Base-by-base conservation (phyloP, 2,113 vertebrate species). In the Lathamus discolor region DNA sequence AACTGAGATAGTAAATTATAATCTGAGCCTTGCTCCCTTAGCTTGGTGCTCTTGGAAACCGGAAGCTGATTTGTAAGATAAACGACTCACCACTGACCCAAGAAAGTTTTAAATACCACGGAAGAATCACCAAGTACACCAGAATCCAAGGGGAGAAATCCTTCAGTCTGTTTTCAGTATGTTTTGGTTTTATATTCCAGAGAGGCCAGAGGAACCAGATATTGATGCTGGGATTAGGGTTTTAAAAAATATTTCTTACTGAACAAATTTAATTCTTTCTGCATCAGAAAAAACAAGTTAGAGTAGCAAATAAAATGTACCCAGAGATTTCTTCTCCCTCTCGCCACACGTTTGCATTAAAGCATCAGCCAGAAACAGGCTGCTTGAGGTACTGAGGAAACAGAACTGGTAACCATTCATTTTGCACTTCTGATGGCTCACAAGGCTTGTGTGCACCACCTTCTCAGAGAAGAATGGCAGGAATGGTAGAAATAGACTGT, bases 331-430 rank as follows among this genome's bases (percentile, higher is more conserved):
- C 69, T 81, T 61, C 70, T 37, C 33, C 29, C 22, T 57, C 17
- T 57, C 27, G 76, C 28, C 70, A 67, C 22, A 33, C 1, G 0
- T 39, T 6, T 63, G 39, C 1, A 0, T 73, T 33, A 35, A 52
- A 75, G 41, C 44, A 39, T 14, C 17, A 49, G 80, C 35, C 57
- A 86, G 52, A 62, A 72, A 48, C n/a, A 54, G 17, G 27, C 63
- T 81, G 29, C 51, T 76, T 72, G 57, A 69, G 29, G 31, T n/a
- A 77, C 13, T 17, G 28, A 76, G 24, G 20, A 77, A 82, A 68
- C 35, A 73, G 43, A 73, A 33, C 16, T 41, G 59, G 64, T 59
- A 68, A 49, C 35, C 3, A 2, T 31, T 67, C 27, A 23, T 82
- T 77, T 57, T 25, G 52, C 29, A 27, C 44, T 77, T 82, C 33